Evolutionary conservation across 2,888 invertebrate species (phyloP), one percentile per base, ranked within the genome.

Genomic region (Lordiphosa andalusiaca): DNA sequence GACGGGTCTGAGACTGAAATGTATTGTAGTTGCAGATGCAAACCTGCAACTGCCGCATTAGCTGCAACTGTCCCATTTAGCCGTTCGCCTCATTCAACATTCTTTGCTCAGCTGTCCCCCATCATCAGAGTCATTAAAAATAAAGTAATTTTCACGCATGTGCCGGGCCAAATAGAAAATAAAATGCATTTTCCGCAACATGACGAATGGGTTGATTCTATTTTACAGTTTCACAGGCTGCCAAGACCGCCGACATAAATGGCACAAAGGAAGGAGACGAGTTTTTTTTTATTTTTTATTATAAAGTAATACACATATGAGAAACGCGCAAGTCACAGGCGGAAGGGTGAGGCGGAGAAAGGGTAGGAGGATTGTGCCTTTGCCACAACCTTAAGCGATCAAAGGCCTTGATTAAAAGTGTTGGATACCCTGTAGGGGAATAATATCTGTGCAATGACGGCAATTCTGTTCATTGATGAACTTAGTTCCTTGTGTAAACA

Each of bases 61-160:
- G 23, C 41, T 58, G 57, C 53, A 57, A 61, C 84, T 69, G 82
- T 81, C 59, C 74, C 55, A 81, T 84, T 65, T 50, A 49, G 41
- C 42, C 37, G 47, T 25, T 33, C 16, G 44, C 40, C 30, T 47
- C 44, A 35, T 50, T 47, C 41, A 23, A 46, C 53, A 37, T 56
- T 47, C 47, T 40, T 50, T 42, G 25, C 44, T 50, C 41, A 5
- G 10, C 9, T 33, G 10, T 19, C 40, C 53, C 33, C 47, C 48
- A n/a, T 44, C 57, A 46, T 55, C 65, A 39, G 37, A 56, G 71
- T 85, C 85, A 85, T 77, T 77, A 83, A 85, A 84, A 81, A 85
- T 84, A 78, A 81, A 85, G 80, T 71, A 73, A 80, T 80, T 80
- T 80, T 80, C 86, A 80, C 86, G 80, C 84, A 84, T 82, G 71